Conservation (phyloP, 2,797 vertebrate species). For the Dallia pectoralis region DNA sequence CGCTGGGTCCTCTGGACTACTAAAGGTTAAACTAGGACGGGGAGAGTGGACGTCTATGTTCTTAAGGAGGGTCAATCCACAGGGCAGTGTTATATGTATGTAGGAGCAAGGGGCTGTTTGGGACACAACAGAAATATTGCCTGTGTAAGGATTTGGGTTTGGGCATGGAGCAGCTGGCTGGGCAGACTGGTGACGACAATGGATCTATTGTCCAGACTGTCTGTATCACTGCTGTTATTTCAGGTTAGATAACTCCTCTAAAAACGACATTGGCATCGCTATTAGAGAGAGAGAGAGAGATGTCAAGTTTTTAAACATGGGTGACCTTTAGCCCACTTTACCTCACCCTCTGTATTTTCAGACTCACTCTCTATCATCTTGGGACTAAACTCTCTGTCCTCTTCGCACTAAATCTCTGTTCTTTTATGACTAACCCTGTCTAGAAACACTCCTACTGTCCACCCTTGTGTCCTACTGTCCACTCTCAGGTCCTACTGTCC, state of each 20-base stretch:
- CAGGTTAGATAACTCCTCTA: constrained; percentile 34
- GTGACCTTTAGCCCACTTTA: not conserved
- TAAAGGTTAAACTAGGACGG: too few species aligned
- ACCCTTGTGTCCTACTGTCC: too few species aligned
- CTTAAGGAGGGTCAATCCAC: too few species aligned
- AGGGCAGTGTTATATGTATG: not conserved
- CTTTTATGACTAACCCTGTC: too few species aligned
- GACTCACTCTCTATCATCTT: not conserved
- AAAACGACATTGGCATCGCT: constrained; percentile 11
- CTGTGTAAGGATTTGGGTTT: not conserved
- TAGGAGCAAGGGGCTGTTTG: not conserved
- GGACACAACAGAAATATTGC: not conserved
- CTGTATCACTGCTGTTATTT: constrained; percentile 37
- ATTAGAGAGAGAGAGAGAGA: not conserved
- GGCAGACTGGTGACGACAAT: constrained; percentile 49
- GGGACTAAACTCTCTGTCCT: too few species aligned
- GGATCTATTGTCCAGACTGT: constrained; percentile 47
- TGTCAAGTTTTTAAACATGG: not conserved
- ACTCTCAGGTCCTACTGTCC: not conserved
- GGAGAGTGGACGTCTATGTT: too few species aligned
- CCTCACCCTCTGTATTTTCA: not conserved
- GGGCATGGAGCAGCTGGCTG: constrained; percentile 3
- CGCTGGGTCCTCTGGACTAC: too few species aligned
- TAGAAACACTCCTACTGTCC: too few species aligned
- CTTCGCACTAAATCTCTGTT: too few species aligned